These are phyloP conservation scores for Acanthopleura granulata DNA, from an alignment of 2,888 invertebrate species.

Conservation along the genomic window DNA sequence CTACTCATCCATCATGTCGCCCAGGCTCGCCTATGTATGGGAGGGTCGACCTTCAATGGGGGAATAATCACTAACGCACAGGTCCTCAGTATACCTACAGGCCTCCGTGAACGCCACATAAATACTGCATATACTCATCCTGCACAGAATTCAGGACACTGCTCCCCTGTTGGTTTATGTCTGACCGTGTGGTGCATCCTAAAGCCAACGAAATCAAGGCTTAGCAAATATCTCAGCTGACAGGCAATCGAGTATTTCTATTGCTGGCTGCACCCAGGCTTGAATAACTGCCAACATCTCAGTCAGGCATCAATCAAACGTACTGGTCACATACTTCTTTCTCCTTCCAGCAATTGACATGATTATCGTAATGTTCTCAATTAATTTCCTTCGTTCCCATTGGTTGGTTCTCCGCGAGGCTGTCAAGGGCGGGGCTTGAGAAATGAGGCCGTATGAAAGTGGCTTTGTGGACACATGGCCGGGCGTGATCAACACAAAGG, in stretches of 20 bases:
- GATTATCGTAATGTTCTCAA: constrained; percentile 8
- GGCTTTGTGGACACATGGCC: background rate
- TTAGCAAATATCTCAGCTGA: background rate
- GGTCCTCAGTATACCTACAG: no score
- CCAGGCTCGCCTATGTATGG: no score
- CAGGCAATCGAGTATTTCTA: constrained; percentile 1
- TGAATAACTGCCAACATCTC: constrained; percentile 8
- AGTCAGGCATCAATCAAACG: background rate
- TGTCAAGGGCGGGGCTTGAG: constrained; percentile 1
- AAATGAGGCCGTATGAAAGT: background rate
- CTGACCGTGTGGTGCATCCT: background rate
- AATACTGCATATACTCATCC: no score
- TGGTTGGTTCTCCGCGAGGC: background rate
- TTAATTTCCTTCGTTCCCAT: background rate
- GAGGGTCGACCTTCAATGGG: no score
- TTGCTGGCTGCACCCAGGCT: background rate
- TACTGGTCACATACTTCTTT: background rate
- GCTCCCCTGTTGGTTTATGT: background rate
- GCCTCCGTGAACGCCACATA: no score
- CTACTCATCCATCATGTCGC: no score
- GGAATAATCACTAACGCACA: no score
- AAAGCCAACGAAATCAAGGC: constrained; percentile 10
- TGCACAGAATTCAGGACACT: background rate
- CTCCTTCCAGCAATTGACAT: constrained; percentile 1
- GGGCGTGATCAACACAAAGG: constrained; percentile 1